A percentile compares a stretch with the other conserved stretches of the same genome.
Conservation (phyloP, 2,113 vertebrate genomes). For the Phylloscopus trochilus region DNA sequence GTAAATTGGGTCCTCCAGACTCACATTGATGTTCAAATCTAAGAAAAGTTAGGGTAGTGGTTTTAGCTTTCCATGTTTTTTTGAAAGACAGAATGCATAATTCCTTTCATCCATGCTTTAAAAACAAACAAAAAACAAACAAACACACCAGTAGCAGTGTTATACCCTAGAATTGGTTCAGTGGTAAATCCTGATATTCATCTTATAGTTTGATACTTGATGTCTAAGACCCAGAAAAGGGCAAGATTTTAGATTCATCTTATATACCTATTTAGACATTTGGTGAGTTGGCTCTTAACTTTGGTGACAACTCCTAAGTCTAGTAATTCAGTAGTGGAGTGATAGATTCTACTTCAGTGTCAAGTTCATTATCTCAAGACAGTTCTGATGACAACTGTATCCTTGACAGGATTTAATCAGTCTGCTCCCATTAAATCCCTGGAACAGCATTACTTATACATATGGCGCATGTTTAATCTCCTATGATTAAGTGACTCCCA, state of each 20-base stretch:
- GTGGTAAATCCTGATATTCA: neutral
- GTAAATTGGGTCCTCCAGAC: neutral
- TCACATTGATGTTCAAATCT: neutral
- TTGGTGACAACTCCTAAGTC: neutral
- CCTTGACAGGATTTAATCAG: neutral
- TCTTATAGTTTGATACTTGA: neutral
- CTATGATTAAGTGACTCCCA: neutral
- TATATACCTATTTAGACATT: accelerated
- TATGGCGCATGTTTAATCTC: neutral
- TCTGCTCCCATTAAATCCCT: neutral
- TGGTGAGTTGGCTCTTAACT: neutral
- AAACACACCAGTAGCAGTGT: neutral
- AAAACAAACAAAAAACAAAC: neutral
- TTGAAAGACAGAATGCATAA: neutral
- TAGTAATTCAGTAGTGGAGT: neutral
- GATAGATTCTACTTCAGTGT: neutral
- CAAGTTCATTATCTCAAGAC: neutral
- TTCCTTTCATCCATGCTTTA: neutral
- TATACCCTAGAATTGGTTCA: neutral
- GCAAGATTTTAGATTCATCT: neutral
- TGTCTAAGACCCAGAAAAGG: neutral
- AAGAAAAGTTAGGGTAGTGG: neutral
- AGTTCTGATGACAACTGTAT: neutral
- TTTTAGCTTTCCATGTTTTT: neutral
- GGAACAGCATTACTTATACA: neutral